phyloP scores from a whole-genome alignment of 2,888 invertebrate species.

The Holacanthella duospinosa region DNA sequence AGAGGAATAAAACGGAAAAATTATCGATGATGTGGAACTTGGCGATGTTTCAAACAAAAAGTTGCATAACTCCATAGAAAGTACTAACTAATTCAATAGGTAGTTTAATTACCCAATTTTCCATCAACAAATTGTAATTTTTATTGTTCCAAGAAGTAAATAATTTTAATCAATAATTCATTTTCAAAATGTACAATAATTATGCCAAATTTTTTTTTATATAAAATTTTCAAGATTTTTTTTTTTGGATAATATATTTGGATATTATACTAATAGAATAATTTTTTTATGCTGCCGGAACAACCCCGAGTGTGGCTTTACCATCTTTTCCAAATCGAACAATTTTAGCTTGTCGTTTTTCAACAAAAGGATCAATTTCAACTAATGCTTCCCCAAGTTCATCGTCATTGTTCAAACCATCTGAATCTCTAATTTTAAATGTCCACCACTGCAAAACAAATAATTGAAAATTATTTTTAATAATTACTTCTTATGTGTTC shows the following conservation, averaged over 20 bases:
- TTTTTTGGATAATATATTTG: background rate
- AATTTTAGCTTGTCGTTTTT: conserved; percentile 6
- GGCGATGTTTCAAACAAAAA: too few relatives aligned
- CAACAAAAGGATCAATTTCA: conserved; percentile 12
- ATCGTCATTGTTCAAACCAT: conserved; percentile 26
- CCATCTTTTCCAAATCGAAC: conserved; percentile 6
- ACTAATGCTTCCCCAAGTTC: conserved; percentile 13
- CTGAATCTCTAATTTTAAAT: conserved; percentile 31
- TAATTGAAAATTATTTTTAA: background rate
- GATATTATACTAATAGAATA: background rate
- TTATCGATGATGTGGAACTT: too few relatives aligned
- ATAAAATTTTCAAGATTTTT: background rate
- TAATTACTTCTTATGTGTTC: background rate
- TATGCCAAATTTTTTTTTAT: background rate
- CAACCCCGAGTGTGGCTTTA: conserved; percentile 9
- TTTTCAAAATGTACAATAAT: background rate
- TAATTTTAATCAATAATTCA: too few relatives aligned
- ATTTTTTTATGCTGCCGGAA: background rate
- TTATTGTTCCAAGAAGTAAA: too few relatives aligned
- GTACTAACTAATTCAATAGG: too few relatives aligned
- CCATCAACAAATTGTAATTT: too few relatives aligned
- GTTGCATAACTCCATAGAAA: too few relatives aligned
- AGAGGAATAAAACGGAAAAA: too few relatives aligned
- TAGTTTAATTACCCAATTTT: too few relatives aligned
- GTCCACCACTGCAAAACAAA: conserved; percentile 21